A percentile compares a stretch with the other conserved stretches of the same genome.
Conservation (phyloP, 2,797 vertebrate species). For the Huso huso region DNA sequence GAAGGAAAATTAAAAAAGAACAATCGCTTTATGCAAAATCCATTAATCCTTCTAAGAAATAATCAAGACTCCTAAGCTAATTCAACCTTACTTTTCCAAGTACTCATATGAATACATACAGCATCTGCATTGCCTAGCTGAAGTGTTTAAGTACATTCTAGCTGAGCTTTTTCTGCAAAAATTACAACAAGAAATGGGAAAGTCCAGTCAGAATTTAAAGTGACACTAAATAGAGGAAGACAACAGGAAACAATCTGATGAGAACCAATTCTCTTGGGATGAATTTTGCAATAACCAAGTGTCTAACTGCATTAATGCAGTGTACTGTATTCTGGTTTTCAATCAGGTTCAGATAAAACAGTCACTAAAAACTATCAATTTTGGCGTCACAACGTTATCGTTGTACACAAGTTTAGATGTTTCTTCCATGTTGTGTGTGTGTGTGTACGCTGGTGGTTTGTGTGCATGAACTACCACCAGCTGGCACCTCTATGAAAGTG, state of each 20-base stretch:
- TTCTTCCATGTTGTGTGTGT: conserved; percentile 27
- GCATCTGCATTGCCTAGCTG: too few relatives aligned
- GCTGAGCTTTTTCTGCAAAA: too few relatives aligned
- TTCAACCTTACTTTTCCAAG: too few relatives aligned
- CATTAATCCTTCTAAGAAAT: too few relatives aligned
- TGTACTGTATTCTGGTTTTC: not conserved
- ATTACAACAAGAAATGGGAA: not conserved
- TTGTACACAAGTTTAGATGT: not conserved
- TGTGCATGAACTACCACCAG: conserved; percentile 61
- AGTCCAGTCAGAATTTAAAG: not conserved
- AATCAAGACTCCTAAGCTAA: too few relatives aligned
- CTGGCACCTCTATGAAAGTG: conserved; percentile 58
- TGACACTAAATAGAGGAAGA: not conserved
- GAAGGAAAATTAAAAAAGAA: conserved; percentile 27
- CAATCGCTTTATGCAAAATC: conserved; percentile 12
- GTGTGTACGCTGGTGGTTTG: not conserved
- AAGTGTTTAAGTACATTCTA: too few relatives aligned
- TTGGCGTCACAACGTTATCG: conserved; percentile 29
- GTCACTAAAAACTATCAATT: conserved; percentile 1
- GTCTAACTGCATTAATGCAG: not conserved
- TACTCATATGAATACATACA: too few relatives aligned
- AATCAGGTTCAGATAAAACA: conserved; percentile 20
- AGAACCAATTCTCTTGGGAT: not conserved
- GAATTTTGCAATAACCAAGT: not conserved
- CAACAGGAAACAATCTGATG: not conserved